Evolutionary conservation across 1,140 invertebrate genomes (phyloP).

Genomic region (Bactericera cockerelli): DNA sequence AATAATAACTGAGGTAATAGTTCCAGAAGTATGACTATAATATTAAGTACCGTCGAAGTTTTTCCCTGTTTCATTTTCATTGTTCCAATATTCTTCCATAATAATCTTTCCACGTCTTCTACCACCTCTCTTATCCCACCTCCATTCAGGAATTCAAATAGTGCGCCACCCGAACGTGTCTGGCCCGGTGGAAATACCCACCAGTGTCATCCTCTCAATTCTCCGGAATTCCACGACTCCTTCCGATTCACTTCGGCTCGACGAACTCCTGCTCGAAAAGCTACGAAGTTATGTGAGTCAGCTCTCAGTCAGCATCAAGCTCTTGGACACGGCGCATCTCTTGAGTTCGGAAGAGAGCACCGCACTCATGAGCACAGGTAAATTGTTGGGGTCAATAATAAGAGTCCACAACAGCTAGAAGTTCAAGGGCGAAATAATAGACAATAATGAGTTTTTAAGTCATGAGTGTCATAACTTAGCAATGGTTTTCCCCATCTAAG

Average conservation of each 20-base stretch:
- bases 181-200: slow-evolving; percentile 3
- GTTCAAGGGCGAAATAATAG: too few species aligned
- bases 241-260: slow-evolving; percentile 13
- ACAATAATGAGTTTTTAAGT: too few species aligned
- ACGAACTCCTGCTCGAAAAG: slow-evolving; percentile 16
- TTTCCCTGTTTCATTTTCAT: too few species aligned
- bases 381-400: not conserved
- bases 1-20: too few species aligned
- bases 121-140: too few species aligned
- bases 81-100: too few species aligned
- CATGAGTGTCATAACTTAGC: too few species aligned
- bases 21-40: not conserved
- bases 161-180: not conserved
- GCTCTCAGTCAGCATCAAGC: slow-evolving; percentile 51
- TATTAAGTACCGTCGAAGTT: too few species aligned
- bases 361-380: not conserved
- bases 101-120: too few species aligned
- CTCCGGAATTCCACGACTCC: slow-evolving; percentile 13
- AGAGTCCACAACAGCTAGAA: not conserved
- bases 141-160: not conserved
- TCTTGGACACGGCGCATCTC: slow-evolving; percentile 45
- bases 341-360: slow-evolving; percentile 30
- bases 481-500: too few species aligned
- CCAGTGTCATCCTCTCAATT: slow-evolving; percentile 13
- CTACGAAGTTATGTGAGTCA: slow-evolving; percentile 50